Evolutionary conservation across 2,888 invertebrate species (phyloP).

Genomic region (Drosophila trichaetosa): DNA sequence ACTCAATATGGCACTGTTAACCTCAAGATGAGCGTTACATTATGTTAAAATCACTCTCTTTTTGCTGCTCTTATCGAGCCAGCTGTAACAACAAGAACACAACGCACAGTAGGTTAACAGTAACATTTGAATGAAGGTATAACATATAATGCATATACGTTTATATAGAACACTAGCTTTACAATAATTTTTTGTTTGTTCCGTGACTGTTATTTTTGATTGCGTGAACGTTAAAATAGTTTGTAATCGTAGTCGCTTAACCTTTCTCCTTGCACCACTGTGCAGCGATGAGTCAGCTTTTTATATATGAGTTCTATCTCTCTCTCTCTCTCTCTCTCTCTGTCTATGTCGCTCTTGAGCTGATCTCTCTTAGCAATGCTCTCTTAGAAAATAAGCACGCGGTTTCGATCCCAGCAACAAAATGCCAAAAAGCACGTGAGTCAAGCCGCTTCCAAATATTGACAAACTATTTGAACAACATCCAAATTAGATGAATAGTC

Average conservation of each 20-base stretch:
- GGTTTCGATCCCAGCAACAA: conserved; percentile 45
- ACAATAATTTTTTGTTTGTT: neutral
- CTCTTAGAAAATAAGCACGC: conserved; percentile 51
- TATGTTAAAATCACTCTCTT: conserved; percentile 28
- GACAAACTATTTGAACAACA: conserved; percentile 40
- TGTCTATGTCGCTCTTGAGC: neutral
- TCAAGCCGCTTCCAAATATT: conserved; percentile 39
- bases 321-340: conserved; percentile 2
- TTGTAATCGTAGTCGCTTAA: neutral
- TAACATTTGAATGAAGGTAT: neutral
- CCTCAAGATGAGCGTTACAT: conserved; percentile 16
- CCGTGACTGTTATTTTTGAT: neutral
- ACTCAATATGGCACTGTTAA: conserved; percentile 45
- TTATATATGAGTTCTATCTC: neutral
- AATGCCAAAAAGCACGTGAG: conserved; percentile 58
- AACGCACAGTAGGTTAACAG: conserved; percentile 5
- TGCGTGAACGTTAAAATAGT: neutral
- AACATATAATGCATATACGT: neutral
- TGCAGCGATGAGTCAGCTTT: conserved; percentile 31
- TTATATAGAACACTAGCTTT: neutral
- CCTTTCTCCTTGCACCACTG: conserved; percentile 24
- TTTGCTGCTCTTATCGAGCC: conserved; percentile 3
- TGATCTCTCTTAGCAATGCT: conserved; percentile 7
- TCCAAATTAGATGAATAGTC: conserved; percentile 21
- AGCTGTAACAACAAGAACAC: conserved; percentile 23